Base-by-base conservation (phyloP, 2,888 invertebrate species). In the Tipula confusa region DNA sequence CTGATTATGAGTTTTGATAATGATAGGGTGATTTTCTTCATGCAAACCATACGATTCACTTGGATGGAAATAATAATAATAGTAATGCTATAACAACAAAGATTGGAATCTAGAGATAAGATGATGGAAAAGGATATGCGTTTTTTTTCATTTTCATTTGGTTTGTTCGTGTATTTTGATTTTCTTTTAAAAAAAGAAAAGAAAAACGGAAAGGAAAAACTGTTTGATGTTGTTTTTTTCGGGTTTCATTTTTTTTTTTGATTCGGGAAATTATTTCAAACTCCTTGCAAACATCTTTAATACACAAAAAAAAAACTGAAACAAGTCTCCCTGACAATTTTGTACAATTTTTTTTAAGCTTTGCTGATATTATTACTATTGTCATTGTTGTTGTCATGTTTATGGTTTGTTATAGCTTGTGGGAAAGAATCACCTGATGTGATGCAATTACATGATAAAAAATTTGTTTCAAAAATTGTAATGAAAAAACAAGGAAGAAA, bases 371-470 rank as follows among this genome's bases (percentile, higher is more conserved):
- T 64, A 24, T 64, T 64, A 18, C 64, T 24, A 64, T 64, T 64
- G 64, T 64, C 64, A 2, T 18, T 24, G 64, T 64, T 64, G 64
- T 64, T 64, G 64, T 64, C 24, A 64, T 64, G 64, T 64, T 64
- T 64, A 64, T 64, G 64, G 64, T 64, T 64, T 64, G 64, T 64
- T 24, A 64, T 64, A 80, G 31, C 31, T 29, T 80, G 31, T 80
- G 80, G 31, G 80, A 80, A 80, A 29, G 80, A 80, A 80, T 80
- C 80, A 80, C 80, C 80, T 80, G 80, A 80, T 80, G 80, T 80
- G 80, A 80, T 80, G 80, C 80, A 80, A 80, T 80, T 31, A 80
- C 64, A 64, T 24, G 64, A 64, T 64, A 64, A 64, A 64, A 64
- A 64, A 64, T 64, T 64, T 64, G 24, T 64, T 64, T 9, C 18